Conservation (phyloP, 2,797 vertebrate species). For the Notamacropus eugenii region DNA sequence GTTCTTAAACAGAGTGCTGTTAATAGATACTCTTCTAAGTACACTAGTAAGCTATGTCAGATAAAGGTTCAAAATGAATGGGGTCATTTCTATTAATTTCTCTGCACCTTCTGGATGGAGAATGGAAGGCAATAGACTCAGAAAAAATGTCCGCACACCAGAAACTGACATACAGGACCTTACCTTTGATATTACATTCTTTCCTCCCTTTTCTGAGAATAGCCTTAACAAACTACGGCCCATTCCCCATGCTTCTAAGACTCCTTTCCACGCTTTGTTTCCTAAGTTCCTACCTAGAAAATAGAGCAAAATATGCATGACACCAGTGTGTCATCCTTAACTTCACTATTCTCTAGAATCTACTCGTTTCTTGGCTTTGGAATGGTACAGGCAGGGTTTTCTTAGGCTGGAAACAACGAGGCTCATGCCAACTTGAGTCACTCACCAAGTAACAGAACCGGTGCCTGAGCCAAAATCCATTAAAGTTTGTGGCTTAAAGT, state of each 20-base stretch:
- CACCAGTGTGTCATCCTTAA: neutral
- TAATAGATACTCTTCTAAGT: neutral
- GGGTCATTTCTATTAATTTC: neutral
- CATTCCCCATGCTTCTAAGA: neutral
- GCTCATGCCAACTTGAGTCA: conserved; percentile 36
- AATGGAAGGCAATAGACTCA: neutral
- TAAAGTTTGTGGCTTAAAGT: conserved; percentile 89
- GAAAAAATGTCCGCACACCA: conserved; percentile 18
- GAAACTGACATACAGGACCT: conserved; percentile 15
- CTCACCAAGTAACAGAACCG: conserved; percentile 90
- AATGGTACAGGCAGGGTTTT: neutral
- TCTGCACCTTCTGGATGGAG: neutral
- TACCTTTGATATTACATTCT: neutral
- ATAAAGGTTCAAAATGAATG: neutral
- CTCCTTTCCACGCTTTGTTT: neutral
- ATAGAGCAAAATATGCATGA: neutral
- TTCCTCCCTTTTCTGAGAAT: conserved; percentile 25
- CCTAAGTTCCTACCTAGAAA: neutral
- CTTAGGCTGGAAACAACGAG: neutral
- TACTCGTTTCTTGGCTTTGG: neutral
- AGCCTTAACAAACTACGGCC: conserved; percentile 2
- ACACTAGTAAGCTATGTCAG: neutral
- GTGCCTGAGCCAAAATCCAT: conserved; percentile 94
- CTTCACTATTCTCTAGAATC: conserved; percentile 17
- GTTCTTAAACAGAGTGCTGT: neutral